A percentile compares a stretch with the other conserved stretches of the same genome.
Conservation (phyloP, 1,140 invertebrate genomes). For the Acromyrmex echinatior region DNA sequence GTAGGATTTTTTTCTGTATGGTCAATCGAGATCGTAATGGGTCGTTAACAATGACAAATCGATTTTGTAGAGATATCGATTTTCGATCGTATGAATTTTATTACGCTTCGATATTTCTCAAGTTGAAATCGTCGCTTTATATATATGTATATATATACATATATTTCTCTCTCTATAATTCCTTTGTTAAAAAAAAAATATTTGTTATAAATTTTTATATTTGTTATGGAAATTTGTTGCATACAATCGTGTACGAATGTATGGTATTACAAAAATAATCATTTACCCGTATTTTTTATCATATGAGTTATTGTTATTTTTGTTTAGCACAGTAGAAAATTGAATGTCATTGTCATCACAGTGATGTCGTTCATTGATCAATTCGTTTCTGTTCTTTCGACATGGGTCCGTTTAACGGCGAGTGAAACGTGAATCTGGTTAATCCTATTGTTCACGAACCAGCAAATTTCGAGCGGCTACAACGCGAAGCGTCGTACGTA, state of each 20-base stretch:
- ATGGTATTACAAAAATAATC: not conserved
- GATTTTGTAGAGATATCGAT: slow-evolving; percentile 32
- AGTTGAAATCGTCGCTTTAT: too few relatives aligned
- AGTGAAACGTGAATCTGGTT: slow-evolving; percentile 50
- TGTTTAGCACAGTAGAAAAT: not conserved
- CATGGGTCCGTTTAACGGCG: slow-evolving; percentile 6
- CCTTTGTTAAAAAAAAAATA: not conserved
- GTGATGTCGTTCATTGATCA: slow-evolving; percentile 16
- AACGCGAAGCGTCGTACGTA: slow-evolving; percentile 43
- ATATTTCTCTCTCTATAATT: not conserved
- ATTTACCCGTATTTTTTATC: not conserved
- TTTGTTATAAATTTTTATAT: not conserved
- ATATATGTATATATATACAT: too few relatives aligned
- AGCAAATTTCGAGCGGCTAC: slow-evolving; percentile 45
- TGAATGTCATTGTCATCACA: slow-evolving; percentile 1
- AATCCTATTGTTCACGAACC: slow-evolving; percentile 46
- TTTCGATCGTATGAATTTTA: not conserved
- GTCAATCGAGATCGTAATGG: slow-evolving; percentile 50
- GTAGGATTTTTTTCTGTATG: slow-evolving; percentile 55
- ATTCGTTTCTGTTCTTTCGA: slow-evolving; percentile 8
- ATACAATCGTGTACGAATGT: slow-evolving; percentile 1
- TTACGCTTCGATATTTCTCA: not conserved
- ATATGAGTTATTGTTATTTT: not conserved
- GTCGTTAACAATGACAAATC: slow-evolving; percentile 47
- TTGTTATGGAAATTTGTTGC: not conserved